Percentiles rank a stretch among this genome's conserved stretches.
Conservation (phyloP, 2,113 vertebrate genomes). For the Gymnobelideus leadbeateri region DNA sequence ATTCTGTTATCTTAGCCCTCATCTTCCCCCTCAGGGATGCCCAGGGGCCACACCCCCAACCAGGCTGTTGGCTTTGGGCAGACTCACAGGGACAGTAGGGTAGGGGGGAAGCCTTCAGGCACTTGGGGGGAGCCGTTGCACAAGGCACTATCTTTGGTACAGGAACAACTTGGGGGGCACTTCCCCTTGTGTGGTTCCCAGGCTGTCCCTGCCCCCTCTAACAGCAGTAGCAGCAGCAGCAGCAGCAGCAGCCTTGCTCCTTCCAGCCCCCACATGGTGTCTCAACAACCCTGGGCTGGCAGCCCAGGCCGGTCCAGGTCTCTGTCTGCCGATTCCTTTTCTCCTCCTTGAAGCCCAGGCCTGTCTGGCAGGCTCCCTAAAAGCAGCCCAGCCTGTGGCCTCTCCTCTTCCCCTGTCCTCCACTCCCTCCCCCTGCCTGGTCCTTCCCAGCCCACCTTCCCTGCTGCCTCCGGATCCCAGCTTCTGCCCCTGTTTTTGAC, state of each 20-base stretch:
- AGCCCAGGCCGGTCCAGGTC: neutral
- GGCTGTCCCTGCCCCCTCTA: neutral
- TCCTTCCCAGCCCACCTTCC: neutral
- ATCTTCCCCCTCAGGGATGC: neutral
- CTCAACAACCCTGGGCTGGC: constrained; percentile 6
- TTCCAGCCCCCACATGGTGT: constrained; percentile 53
- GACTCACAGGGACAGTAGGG: constrained; percentile 83
- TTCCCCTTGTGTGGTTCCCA: constrained; percentile 77
- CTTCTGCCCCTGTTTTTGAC: constrained; percentile 18
- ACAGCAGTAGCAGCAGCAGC: constrained; percentile 63
- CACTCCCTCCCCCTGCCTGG: neutral
- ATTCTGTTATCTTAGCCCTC: neutral
- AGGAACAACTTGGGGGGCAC: constrained; percentile 80
- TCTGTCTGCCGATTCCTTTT: constrained; percentile 18
- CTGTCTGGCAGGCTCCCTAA: neutral
- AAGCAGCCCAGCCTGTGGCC: neutral
- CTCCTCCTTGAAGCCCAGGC: neutral
- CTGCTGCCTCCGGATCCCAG: neutral
- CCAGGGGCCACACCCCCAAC: neutral
- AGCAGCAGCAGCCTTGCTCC: constrained; percentile 39
- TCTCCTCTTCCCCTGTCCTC: neutral
- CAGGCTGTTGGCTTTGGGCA: neutral
- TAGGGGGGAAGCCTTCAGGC: constrained; percentile 74
- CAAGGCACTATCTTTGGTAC: constrained; percentile 81
- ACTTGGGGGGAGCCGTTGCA: constrained; percentile 80